These are phyloP conservation scores for Muscicapa comitata DNA, from an alignment of 2,797 vertebrate species.

Conservation along the genomic window DNA sequence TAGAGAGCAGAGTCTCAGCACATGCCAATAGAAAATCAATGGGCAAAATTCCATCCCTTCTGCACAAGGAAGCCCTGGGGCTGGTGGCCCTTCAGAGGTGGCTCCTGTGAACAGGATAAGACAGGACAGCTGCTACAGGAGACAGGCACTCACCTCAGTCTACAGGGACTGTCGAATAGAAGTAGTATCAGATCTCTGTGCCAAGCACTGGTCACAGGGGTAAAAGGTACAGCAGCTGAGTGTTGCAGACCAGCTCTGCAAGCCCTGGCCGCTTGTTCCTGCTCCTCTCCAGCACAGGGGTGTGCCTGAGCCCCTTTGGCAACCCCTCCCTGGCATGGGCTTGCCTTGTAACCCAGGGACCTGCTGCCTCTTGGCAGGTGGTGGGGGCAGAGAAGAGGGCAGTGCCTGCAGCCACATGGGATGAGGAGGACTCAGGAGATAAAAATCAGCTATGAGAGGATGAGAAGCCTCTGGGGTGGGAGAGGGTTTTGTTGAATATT, in stretches of 20 bases:
- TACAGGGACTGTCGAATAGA: neutral
- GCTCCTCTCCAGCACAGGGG: neutral
- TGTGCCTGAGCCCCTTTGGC: neutral
- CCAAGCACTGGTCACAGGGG: neutral
- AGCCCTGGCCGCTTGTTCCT: neutral
- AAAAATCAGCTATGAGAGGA: neutral
- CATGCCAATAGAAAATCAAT: neutral
- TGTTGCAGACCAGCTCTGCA: neutral
- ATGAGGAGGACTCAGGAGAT: neutral
- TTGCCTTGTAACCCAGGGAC: rapidly evolving
- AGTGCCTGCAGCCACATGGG: neutral
- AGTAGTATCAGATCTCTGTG: neutral
- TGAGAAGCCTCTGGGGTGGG: neutral
- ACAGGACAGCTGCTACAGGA: neutral
- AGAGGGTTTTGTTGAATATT: neutral
- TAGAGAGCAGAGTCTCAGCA: neutral
- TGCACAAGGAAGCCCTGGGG: too few relatives aligned
- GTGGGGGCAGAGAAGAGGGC: neutral
- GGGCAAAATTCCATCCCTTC: neutral
- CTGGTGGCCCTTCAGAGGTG: neutral
- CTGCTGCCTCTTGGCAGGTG: neutral
- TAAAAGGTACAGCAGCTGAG: neutral
- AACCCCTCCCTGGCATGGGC: neutral
- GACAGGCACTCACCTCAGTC: rapidly evolving
- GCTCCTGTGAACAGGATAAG: neutral